Evolutionary conservation across 2,113 vertebrate species (phyloP).

Genomic region (Athene noctua): DNA sequence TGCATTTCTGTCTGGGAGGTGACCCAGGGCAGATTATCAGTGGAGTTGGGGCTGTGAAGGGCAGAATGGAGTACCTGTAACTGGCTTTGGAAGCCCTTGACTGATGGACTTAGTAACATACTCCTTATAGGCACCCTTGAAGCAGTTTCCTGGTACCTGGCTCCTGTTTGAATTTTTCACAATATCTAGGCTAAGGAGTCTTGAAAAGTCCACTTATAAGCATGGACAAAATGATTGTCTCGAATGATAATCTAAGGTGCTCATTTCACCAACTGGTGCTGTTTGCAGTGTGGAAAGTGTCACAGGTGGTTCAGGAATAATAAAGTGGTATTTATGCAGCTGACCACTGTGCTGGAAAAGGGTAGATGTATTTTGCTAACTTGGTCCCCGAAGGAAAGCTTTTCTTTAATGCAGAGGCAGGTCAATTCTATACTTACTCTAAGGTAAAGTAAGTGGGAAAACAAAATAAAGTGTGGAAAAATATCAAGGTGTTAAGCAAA

Average conservation of each 20-base stretch:
- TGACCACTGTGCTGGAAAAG: neutral
- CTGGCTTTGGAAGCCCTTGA: neutral
- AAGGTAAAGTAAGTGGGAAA: conserved; percentile 26
- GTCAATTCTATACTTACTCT: conserved; percentile 14
- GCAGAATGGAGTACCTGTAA: neutral
- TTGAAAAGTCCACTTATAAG: neutral
- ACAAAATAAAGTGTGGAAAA: conserved; percentile 9
- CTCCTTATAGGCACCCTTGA: neutral
- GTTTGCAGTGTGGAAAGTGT: neutral
- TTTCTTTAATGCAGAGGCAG: neutral
- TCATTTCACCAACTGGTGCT: neutral
- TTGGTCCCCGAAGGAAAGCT: neutral
- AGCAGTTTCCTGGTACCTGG: neutral
- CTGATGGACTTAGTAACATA: neutral
- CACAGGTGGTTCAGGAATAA: neutral
- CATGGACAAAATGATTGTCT: neutral
- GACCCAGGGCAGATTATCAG: neutral
- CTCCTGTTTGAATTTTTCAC: neutral
- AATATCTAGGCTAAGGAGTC: neutral
- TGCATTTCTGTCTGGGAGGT: neutral
- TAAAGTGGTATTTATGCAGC: neutral
- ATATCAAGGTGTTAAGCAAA: neutral
- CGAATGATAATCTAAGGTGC: neutral
- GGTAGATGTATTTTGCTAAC: neutral
- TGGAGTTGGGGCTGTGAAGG: neutral